A percentile compares a stretch with the other conserved stretches of the same genome.
Conservation (phyloP, 2,888 invertebrate species). For the Tiphia femorata region DNA sequence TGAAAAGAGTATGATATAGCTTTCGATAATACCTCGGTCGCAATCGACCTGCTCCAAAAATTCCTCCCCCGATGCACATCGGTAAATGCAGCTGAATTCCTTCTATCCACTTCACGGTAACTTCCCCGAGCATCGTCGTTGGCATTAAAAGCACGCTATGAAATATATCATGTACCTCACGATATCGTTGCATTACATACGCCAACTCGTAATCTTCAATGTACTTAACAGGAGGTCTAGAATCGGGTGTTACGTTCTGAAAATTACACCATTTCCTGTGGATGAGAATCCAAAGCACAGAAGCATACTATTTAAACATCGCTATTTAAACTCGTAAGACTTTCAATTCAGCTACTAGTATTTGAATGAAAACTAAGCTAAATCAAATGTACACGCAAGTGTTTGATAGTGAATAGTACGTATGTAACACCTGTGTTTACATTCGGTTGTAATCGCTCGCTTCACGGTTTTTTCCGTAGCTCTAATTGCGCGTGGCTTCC, state of each 20-base stretch:
- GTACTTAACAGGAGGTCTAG: slow-evolving; percentile 90
- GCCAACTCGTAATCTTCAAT: slow-evolving; percentile 90
- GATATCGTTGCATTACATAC: slow-evolving; percentile 97
- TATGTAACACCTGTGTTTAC: no score
- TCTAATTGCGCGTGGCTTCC: no score
- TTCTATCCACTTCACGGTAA: slow-evolving; percentile 98
- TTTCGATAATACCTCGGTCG: slow-evolving; percentile 78
- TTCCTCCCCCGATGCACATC: slow-evolving; percentile 94
- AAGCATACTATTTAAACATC: no score
- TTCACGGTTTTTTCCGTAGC: no score
- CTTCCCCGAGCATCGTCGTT: slow-evolving; percentile 92
- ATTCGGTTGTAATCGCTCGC: no score
- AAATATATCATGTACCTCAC: slow-evolving; percentile 96
- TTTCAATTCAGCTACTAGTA: no score
- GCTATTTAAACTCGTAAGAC: no score
- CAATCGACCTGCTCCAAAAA: slow-evolving; percentile 91
- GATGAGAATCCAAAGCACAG: not conserved
- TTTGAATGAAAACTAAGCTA: no score
- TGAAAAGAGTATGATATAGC: not conserved
- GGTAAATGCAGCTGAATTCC: slow-evolving; percentile 94
- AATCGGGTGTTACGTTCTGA: slow-evolving; percentile 92
- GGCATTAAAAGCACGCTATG: slow-evolving; percentile 94
- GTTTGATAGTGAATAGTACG: no score
- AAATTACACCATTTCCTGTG: slow-evolving; percentile 21
- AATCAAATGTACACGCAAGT: no score